A percentile compares a stretch with the other conserved stretches of the same genome.
These are phyloP conservation scores for Nemurella pictetii DNA, from an alignment of 2,888 invertebrate species.

Conservation along the genomic window DNA sequence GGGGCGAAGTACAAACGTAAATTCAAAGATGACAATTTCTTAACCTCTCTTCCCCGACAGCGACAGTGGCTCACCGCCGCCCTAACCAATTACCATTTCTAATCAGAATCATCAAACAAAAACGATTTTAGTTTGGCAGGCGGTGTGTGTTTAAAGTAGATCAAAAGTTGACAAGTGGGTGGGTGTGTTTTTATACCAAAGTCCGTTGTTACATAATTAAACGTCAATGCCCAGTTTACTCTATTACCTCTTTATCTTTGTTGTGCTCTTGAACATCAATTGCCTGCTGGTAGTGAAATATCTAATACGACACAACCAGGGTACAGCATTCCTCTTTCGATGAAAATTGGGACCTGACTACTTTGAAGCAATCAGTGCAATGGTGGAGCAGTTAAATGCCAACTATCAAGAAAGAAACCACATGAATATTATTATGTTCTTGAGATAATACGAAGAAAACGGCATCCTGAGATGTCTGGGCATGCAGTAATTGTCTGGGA, in stretches of 20 bases:
- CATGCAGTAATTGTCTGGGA: slow-evolving; percentile 70
- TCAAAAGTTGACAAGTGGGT: neutral
- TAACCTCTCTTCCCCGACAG: neutral
- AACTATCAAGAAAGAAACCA: neutral
- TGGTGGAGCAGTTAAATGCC: neutral
- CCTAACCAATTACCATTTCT: neutral
- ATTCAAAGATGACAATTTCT: neutral
- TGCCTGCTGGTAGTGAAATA: slow-evolving; percentile 17
- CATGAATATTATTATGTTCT: too few relatives aligned
- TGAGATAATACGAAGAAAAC: neutral
- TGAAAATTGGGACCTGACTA: neutral
- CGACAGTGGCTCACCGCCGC: neutral
- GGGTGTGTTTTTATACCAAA: neutral
- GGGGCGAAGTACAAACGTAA: neutral
- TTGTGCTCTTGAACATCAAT: slow-evolving; percentile 12
- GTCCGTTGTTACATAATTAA: neutral
- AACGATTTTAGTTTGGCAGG: too few relatives aligned
- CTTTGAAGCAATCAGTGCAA: neutral
- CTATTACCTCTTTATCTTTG: slow-evolving; percentile 8
- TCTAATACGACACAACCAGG: slow-evolving; percentile 3
- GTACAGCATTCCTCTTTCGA: slow-evolving; percentile 13
- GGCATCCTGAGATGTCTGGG: neutral
- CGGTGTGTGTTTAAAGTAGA: neutral
- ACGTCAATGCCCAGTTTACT: slow-evolving; percentile 21
- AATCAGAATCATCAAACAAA: neutral